phyloP scores from a whole-genome alignment of 2,797 vertebrate genomes.

The Rhinogobio ventralis region DNA sequence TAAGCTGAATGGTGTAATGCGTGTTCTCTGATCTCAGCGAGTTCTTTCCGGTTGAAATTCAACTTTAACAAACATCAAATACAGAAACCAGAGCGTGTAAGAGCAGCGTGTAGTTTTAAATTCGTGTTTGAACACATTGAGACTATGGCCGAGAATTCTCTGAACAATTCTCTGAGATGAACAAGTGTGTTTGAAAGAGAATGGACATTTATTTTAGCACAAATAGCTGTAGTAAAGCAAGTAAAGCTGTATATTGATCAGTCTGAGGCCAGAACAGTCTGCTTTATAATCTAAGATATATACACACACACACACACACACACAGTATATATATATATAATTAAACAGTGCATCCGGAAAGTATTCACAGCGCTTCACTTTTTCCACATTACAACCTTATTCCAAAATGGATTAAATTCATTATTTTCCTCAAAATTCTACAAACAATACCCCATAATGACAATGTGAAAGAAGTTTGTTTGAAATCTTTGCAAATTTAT shows the following conservation, averaged over 20 bases:
- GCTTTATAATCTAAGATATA: background rate
- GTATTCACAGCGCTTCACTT: too few species aligned
- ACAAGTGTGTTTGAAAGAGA: background rate
- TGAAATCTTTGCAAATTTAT: too few species aligned
- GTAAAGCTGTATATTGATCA: background rate
- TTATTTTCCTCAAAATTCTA: too few species aligned
- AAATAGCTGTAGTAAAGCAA: background rate
- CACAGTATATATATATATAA: too few species aligned
- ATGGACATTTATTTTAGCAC: background rate
- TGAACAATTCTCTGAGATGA: too few species aligned
- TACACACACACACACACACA: background rate
- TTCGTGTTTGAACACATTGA: conserved; percentile 15
- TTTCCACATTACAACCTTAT: too few species aligned
- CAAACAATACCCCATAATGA: too few species aligned
- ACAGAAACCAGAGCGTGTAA: background rate
- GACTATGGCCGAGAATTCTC: conserved; percentile 21
- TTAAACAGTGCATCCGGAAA: too few species aligned
- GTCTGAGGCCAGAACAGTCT: background rate
- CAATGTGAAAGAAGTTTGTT: too few species aligned
- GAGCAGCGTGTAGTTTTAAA: conserved; percentile 35
- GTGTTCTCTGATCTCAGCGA: conserved; percentile 14
- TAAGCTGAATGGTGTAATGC: conserved; percentile 15
- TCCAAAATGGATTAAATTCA: too few species aligned
- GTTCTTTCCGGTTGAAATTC: conserved; percentile 9
- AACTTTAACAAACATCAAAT: conserved; percentile 40